Percentiles rank a stretch among this genome's conserved stretches.
phyloP scores from a whole-genome alignment of 2,888 invertebrate species.

The Netelia fuscicornis region DNA sequence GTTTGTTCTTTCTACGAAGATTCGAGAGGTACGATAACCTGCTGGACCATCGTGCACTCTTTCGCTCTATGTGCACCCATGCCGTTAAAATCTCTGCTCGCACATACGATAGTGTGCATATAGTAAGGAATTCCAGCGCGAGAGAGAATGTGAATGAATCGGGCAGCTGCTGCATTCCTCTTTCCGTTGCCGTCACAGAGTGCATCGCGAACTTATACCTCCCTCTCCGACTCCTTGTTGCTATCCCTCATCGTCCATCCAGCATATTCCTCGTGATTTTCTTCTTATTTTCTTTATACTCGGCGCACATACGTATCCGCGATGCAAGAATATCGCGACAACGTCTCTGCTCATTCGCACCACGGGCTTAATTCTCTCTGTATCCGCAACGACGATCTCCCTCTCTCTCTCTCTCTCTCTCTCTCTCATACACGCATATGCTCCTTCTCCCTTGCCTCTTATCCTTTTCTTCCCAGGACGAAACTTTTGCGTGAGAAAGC shows the following conservation, averaged over 20 bases:
- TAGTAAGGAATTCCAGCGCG: slow-evolving; percentile 81
- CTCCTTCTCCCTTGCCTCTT: background rate
- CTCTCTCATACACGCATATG: background rate
- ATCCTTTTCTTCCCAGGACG: background rate
- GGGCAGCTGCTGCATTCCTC: slow-evolving; percentile 83
- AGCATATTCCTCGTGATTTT: slow-evolving; percentile 56
- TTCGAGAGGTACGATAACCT: too few species aligned
- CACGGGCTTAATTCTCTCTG: slow-evolving; percentile 15
- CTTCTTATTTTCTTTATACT: slow-evolving; percentile 9
- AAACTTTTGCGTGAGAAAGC: slow-evolving; percentile 11
- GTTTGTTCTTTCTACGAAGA: too few species aligned
- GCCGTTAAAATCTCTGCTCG: slow-evolving; percentile 46
- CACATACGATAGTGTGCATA: slow-evolving; percentile 68
- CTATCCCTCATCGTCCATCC: slow-evolving; percentile 33
- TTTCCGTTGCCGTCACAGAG: slow-evolving; percentile 76
- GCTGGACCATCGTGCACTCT: background rate
- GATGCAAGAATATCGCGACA: slow-evolving; percentile 34
- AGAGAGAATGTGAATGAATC: slow-evolving; percentile 82
- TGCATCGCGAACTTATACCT: slow-evolving; percentile 71
- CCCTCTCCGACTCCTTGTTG: background rate
- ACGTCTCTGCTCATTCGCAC: slow-evolving; percentile 1
- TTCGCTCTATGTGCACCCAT: slow-evolving; percentile 37
- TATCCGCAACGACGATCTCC: slow-evolving; percentile 13
- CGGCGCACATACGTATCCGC: slow-evolving; percentile 28
- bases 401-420: background rate